phyloP scores from a whole-genome alignment of 2,797 vertebrate species.

The Poecile montanus region DNA sequence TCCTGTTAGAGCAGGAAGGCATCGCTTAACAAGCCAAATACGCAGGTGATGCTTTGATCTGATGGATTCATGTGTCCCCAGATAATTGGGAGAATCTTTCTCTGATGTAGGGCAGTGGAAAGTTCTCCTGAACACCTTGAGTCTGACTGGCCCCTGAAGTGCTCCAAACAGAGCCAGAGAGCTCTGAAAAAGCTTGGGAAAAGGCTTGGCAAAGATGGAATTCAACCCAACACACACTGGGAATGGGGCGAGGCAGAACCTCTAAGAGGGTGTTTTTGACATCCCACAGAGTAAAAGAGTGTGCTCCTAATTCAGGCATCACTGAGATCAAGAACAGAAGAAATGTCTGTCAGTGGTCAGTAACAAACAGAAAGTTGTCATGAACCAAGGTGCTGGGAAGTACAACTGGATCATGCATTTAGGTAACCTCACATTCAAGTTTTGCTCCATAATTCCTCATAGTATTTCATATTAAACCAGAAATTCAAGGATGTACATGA shows the following conservation, averaged over 20 bases:
- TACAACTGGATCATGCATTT: background rate
- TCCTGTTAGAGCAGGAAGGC: background rate
- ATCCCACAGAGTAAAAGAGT: background rate
- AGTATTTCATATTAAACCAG: background rate
- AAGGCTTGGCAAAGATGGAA: background rate
- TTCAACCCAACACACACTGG: rapidly evolving
- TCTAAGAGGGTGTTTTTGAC: background rate
- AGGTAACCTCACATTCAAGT: background rate
- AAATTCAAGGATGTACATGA: background rate
- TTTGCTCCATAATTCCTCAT: background rate
- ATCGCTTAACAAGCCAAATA: background rate
- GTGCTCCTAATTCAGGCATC: background rate
- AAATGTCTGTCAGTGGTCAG: background rate
- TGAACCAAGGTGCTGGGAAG: background rate
- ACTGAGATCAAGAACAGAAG: background rate
- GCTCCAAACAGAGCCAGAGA: background rate
- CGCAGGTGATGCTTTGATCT: background rate
- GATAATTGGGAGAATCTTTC: background rate
- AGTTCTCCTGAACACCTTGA: background rate
- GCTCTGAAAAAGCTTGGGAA: background rate
- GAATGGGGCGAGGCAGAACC: background rate
- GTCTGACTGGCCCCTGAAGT: rapidly evolving
- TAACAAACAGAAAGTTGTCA: background rate
- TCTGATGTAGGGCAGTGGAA: background rate
- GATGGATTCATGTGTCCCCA: background rate